Evolutionary conservation across 2,888 invertebrate genomes (phyloP).

Genomic region (Trichopria drosophilae): DNA sequence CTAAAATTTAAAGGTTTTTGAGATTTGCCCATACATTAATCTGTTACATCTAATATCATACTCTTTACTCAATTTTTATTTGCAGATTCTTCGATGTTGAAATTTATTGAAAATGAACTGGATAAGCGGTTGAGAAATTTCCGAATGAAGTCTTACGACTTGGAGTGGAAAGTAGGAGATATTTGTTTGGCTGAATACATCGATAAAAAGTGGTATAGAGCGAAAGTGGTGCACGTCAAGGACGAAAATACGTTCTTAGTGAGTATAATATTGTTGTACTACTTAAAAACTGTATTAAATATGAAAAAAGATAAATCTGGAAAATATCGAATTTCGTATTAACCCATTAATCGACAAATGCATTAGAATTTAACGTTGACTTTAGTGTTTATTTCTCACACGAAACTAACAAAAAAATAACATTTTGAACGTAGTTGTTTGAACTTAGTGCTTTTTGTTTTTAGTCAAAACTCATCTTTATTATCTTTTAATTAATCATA

Average conservation of each 20-base stretch:
- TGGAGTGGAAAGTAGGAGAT: conserved; percentile 67
- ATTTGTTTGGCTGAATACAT: conserved; percentile 70
- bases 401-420: too few relatives aligned
- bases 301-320: not conserved
- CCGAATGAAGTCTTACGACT: conserved; percentile 59
- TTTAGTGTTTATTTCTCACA: too few relatives aligned
- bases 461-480: too few relatives aligned
- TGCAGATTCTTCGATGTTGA: conserved; percentile 49
- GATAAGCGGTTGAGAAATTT: conserved; percentile 59
- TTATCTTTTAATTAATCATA: too few relatives aligned
- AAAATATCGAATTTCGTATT: too few relatives aligned
- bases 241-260: conserved; percentile 54
- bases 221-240: conserved; percentile 61
- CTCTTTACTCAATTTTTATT: conserved; percentile 2
- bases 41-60: not conserved
- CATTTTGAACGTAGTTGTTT: too few relatives aligned
- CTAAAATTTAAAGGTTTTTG: too few relatives aligned
- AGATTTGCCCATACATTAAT: too few relatives aligned
- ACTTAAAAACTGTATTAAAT: not conserved
- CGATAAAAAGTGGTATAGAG: conserved; percentile 74
- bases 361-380: too few relatives aligned
- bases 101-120: conserved; percentile 62
- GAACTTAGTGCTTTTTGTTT: too few relatives aligned
- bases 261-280: not conserved
- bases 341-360: too few relatives aligned